Conservation (phyloP, 2,888 invertebrate genomes). For the Drosophila dives region DNA sequence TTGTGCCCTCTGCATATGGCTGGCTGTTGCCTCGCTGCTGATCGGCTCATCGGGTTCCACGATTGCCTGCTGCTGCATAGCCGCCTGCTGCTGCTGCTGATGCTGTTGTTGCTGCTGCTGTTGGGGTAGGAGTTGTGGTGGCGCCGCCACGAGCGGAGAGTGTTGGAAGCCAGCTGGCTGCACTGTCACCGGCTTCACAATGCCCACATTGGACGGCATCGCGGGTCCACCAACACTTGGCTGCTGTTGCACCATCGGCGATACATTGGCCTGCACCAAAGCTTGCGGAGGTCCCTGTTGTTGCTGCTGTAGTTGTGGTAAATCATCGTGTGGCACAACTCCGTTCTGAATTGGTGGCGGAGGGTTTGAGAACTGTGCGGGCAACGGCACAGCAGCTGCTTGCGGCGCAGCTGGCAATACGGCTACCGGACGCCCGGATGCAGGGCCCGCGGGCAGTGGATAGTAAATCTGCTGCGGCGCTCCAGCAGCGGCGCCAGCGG, state of each 20-base stretch:
- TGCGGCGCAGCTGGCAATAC: conserved; percentile 78
- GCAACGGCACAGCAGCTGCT: conserved; percentile 73
- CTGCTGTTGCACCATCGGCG: conserved; percentile 82
- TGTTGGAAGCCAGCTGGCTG: conserved; percentile 76
- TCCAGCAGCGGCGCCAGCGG: conserved; percentile 43
- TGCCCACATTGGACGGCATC: conserved; percentile 57
- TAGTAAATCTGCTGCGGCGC: conserved; percentile 82
- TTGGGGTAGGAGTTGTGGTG: conserved; percentile 49
- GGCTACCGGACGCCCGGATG: conserved; percentile 79
- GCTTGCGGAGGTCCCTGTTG: conserved; percentile 83
- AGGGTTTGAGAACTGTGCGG: conserved; percentile 75
- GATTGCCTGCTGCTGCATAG: conserved; percentile 56
- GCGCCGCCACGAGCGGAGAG: conserved; percentile 66
- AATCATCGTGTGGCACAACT: conserved; percentile 84
- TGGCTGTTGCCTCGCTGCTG: conserved; percentile 42
- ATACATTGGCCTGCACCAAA: conserved; percentile 84
- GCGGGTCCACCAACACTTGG: conserved; percentile 47
- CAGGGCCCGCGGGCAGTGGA: conserved; percentile 77
- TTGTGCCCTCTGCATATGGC: conserved; percentile 67
- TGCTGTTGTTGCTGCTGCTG: conserved; percentile 54
- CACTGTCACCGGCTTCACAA: conserved; percentile 65
- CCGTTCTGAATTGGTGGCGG: conserved; percentile 83
- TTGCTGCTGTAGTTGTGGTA: conserved; percentile 72
- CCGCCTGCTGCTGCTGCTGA: conserved; percentile 47
- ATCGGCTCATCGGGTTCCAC: conserved; percentile 53